These are phyloP conservation scores for Chaunax sp. DNA, from an alignment of 2,797 vertebrate genomes.

Conservation along the genomic window DNA sequence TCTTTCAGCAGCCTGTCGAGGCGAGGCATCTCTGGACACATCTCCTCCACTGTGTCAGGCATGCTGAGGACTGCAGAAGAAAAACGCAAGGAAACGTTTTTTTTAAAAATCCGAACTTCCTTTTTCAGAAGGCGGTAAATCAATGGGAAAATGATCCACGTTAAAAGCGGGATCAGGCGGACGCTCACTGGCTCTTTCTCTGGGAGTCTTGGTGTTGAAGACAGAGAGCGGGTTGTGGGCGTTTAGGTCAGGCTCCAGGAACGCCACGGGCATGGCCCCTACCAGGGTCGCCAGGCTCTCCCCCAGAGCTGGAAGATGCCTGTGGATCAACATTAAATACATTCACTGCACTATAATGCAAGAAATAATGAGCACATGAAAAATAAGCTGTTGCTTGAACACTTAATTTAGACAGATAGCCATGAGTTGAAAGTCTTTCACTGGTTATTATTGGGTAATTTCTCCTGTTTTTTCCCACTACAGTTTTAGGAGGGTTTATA, in stretches of 20 bases:
- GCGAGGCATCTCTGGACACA: constrained; percentile 94
- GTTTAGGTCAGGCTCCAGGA: constrained; percentile 94
- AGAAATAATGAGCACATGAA: neutral
- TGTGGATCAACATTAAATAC: constrained; percentile 57
- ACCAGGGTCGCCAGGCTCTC: constrained; percentile 95
- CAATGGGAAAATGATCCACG: neutral
- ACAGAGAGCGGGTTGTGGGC: constrained; percentile 94
- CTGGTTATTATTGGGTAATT: no score
- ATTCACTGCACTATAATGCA: neutral
- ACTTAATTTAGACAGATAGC: no score
- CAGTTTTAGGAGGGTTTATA: no score
- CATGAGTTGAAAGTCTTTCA: no score
- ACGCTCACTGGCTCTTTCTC: constrained; percentile 95
- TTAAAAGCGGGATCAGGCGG: neutral
- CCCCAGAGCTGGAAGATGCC: constrained; percentile 94
- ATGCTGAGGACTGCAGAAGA: constrained; percentile 91
- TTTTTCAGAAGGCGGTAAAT: no score
- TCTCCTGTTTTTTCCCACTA: no score
- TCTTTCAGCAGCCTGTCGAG: constrained; percentile 93
- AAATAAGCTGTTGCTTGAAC: neutral
- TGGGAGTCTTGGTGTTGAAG: constrained; percentile 96
- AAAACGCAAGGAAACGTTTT: neutral
- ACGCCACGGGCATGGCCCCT: constrained; percentile 96
- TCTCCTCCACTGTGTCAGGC: constrained; percentile 96
- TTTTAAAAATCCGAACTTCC: no score